phyloP scores from a whole-genome alignment of 2,888 invertebrate genomes.

The Dynastes hyllus region DNA sequence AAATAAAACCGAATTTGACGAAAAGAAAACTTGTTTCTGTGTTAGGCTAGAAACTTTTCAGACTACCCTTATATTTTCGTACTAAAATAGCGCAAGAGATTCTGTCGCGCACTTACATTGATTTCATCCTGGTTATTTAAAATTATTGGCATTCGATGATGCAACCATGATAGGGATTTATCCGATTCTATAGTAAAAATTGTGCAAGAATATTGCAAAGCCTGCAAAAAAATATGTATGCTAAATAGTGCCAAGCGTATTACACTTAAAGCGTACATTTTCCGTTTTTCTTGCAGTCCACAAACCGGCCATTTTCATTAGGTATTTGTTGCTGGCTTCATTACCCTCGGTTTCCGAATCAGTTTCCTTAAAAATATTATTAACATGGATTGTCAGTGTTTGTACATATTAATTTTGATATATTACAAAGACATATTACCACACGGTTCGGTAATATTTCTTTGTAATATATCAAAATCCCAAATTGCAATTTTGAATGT shows the following conservation, averaged over 20 bases:
- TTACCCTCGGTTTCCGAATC: conserved; percentile 70
- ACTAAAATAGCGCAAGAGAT: too few species aligned
- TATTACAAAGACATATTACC: background rate
- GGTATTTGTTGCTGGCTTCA: conserved; percentile 77
- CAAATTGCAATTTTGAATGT: too few species aligned
- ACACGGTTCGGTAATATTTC: too few species aligned
- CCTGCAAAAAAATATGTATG: conserved; percentile 40
- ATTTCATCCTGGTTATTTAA: conserved; percentile 80
- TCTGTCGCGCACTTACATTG: conserved; percentile 70
- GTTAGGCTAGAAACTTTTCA: too few species aligned
- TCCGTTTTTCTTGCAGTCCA: conserved; percentile 74
- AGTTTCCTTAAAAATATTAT: conserved; percentile 28
- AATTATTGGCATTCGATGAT: conserved; percentile 88
- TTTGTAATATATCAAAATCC: too few species aligned
- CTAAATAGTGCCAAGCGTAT: background rate
- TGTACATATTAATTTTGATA: background rate
- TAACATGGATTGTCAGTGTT: too few species aligned
- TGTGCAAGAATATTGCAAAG: conserved; percentile 73
- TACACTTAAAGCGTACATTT: conserved; percentile 73
- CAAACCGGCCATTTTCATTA: conserved; percentile 85
- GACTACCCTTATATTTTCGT: too few species aligned
- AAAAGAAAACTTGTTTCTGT: too few species aligned
- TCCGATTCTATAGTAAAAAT: conserved; percentile 86
- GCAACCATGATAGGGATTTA: conserved; percentile 80
- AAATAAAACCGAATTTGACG: too few species aligned